Evolutionary conservation across 2,113 vertebrate genomes (phyloP).

Genomic region (western clawed frog (Xenopus tropicalis)): UCB_Xtro_10.0 CM004443.2:155001501-155002000

Average conservation of each 20-base stretch:
- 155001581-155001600: no score
- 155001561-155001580: no score
- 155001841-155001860: conserved; percentile 29
- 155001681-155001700: neutral
- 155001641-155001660: neutral
- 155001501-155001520: no score
- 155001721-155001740: conserved; percentile 1
- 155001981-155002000: conserved; percentile 17
- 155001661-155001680: neutral
- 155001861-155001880: conserved; percentile 21
- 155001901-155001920: conserved; percentile 32
- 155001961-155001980: conserved; percentile 25
- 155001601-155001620: no score
- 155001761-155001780: neutral
- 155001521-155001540: no score
- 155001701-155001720: conserved; percentile 3
- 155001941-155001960: conserved; percentile 24
- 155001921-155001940: conserved; percentile 33
- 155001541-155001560: no score
- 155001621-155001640: neutral
- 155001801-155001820: conserved; percentile 10
- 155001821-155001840: conserved; percentile 10
- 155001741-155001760: conserved; percentile 23
- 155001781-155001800: conserved; percentile 17
- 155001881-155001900: conserved; percentile 26